Evolutionary conservation across 1,140 invertebrate species (phyloP).

Genomic region (Heliconius melpomene): DNA sequence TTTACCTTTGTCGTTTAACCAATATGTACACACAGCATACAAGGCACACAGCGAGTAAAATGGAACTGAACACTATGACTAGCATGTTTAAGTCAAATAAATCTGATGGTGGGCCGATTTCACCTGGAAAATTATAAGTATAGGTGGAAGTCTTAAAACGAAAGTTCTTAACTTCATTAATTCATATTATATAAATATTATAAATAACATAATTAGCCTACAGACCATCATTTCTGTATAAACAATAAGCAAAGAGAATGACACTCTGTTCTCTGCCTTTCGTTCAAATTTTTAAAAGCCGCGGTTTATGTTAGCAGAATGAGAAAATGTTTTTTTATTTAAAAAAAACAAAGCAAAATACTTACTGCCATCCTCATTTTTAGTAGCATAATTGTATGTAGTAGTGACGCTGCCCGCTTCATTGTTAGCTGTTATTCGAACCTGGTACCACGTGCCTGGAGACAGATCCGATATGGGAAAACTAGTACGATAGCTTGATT

Average conservation of each 20-base stretch:
- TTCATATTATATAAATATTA: no score
- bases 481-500: slow-evolving; percentile 84
- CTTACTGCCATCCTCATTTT: slow-evolving; percentile 88
- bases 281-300: no score
- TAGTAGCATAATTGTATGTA: slow-evolving; percentile 90
- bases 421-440: slow-evolving; percentile 89
- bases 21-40: slow-evolving; percentile 71
- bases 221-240: no score
- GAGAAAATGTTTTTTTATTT: no score
- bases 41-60: slow-evolving; percentile 69
- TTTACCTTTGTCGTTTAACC: slow-evolving; percentile 72
- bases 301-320: no score
- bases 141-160: no score
- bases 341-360: slow-evolving; percentile 13
- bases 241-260: no score
- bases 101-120: slow-evolving; percentile 74
- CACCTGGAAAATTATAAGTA: slow-evolving; percentile 61
- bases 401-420: slow-evolving; percentile 88
- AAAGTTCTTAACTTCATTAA: no score
- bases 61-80: slow-evolving; percentile 75
- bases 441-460: slow-evolving; percentile 89
- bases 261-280: no score
- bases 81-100: slow-evolving; percentile 72
- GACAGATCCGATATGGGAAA: slow-evolving; percentile 83
- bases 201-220: no score